phyloP scores from a whole-genome alignment of 2,113 vertebrate species.

The Callionymus lyra region DNA sequence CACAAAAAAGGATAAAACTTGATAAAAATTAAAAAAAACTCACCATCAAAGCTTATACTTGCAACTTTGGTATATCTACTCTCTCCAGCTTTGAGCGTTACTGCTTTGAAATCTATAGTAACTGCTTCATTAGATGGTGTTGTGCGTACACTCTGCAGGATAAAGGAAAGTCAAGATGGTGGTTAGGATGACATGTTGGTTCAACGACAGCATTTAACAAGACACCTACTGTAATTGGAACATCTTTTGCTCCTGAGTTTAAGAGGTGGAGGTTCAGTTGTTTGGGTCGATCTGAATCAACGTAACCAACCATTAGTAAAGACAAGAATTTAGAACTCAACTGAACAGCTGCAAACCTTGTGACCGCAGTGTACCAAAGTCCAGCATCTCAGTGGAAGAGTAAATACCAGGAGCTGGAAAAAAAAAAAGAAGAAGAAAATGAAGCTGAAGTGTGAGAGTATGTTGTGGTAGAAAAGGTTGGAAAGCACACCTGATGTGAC shows the following conservation, averaged over 20 bases:
- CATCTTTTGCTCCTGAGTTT: slow-evolving; percentile 98
- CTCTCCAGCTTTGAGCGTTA: slow-evolving; percentile 92
- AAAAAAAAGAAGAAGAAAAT: not conserved
- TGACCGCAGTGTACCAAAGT: slow-evolving; percentile 94
- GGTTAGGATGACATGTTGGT: not conserved
- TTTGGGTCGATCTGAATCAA: slow-evolving; percentile 86
- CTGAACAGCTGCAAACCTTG: slow-evolving; percentile 77
- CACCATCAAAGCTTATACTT: slow-evolving; percentile 96
- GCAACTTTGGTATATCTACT: slow-evolving; percentile 98
- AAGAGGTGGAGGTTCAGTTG: slow-evolving; percentile 94
- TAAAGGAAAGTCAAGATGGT: not conserved
- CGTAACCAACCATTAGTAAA: not conserved
- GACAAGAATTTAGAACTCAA: too few relatives aligned
- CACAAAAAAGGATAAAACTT: too few relatives aligned
- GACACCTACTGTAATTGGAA: slow-evolving; percentile 88
- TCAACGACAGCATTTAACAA: not conserved
- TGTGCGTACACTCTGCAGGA: slow-evolving; percentile 82
- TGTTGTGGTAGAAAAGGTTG: not conserved
- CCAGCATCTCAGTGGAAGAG: slow-evolving; percentile 84
- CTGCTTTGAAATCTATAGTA: slow-evolving; percentile 87
- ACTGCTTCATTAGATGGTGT: slow-evolving; percentile 93
- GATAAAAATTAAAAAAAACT: slow-evolving; percentile 40
- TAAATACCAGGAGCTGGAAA: slow-evolving; percentile 64
- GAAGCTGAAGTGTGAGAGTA: not conserved
- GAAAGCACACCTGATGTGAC: slow-evolving; percentile 82